Evolutionary conservation across 2,797 vertebrate species (phyloP).

Genomic region (Falco biarmicus): DNA sequence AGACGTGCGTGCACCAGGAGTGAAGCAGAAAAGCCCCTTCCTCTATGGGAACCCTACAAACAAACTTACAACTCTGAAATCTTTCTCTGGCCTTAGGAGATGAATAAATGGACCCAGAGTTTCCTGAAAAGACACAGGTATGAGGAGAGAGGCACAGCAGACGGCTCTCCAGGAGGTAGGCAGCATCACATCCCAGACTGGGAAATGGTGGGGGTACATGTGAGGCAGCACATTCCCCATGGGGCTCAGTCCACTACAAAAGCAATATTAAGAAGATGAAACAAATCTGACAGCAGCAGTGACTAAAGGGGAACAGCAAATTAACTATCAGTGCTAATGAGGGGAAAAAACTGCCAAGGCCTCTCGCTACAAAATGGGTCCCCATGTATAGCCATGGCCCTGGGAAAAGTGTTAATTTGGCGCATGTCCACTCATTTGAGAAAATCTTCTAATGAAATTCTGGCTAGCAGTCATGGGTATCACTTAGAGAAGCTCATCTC

Average conservation of each 20-base stretch:
- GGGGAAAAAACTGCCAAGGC: background rate
- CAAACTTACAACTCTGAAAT: background rate
- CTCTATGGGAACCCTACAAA: background rate
- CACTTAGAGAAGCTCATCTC: background rate
- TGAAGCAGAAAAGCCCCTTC: background rate
- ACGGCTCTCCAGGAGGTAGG: background rate
- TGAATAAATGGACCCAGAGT: background rate
- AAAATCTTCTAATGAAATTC: background rate
- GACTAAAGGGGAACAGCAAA: background rate
- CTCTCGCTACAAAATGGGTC: background rate
- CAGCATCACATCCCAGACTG: background rate
- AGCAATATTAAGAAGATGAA: background rate
- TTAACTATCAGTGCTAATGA: background rate
- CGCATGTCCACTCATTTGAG: background rate
- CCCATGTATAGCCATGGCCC: background rate
- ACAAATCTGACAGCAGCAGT: background rate
- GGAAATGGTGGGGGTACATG: background rate
- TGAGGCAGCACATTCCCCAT: background rate
- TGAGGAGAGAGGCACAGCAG: background rate
- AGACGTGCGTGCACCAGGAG: background rate
- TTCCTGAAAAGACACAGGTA: background rate
- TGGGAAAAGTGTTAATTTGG: background rate
- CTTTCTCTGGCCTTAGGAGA: background rate
- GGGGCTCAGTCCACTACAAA: background rate
- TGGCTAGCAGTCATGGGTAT: background rate